A percentile compares a stretch with the other conserved stretches of the same genome.
Conservation (phyloP, 2,888 invertebrate species). For the Chloroclystis v-ata region DNA sequence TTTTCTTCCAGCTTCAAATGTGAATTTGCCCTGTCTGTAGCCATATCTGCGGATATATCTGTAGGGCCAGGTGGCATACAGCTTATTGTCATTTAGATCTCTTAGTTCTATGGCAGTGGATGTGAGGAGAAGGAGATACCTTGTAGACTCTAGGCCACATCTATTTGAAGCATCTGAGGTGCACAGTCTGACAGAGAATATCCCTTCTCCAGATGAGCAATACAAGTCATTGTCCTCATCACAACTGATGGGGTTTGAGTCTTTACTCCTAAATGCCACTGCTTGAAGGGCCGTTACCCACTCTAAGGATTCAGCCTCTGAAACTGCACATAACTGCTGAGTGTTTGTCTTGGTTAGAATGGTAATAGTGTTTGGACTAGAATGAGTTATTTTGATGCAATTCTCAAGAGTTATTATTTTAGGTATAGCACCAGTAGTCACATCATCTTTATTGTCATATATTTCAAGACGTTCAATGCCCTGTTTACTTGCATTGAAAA, state of each 20-base stretch:
- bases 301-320: conserved; percentile 83
- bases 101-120: conserved; percentile 86
- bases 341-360: conserved; percentile 88
- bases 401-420: conserved; percentile 91
- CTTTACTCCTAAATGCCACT: conserved; percentile 86
- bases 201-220: conserved; percentile 89
- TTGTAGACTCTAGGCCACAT: conserved; percentile 84
- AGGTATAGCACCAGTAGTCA: conserved; percentile 78
- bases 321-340: conserved; percentile 76
- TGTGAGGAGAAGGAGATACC: conserved; percentile 86
- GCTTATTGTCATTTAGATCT: conserved; percentile 80
- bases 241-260: conserved; percentile 78
- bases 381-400: conserved; percentile 89
- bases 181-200: conserved; percentile 87
- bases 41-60: conserved; percentile 90
- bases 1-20: conserved; percentile 92
- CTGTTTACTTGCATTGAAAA: conserved; percentile 89
- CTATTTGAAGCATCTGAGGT: conserved; percentile 87
- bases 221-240: conserved; percentile 94
- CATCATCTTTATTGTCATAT: conserved; percentile 88
- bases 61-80: conserved; percentile 89
- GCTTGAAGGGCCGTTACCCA: conserved; percentile 89
- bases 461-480: conserved; percentile 92
- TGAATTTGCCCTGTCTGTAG: conserved; percentile 90
- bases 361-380: conserved; percentile 80